Evolutionary conservation across 2,888 invertebrate species (phyloP), one percentile per base, ranked within the genome.

Genomic region (Deilephila elpenor): DNA sequence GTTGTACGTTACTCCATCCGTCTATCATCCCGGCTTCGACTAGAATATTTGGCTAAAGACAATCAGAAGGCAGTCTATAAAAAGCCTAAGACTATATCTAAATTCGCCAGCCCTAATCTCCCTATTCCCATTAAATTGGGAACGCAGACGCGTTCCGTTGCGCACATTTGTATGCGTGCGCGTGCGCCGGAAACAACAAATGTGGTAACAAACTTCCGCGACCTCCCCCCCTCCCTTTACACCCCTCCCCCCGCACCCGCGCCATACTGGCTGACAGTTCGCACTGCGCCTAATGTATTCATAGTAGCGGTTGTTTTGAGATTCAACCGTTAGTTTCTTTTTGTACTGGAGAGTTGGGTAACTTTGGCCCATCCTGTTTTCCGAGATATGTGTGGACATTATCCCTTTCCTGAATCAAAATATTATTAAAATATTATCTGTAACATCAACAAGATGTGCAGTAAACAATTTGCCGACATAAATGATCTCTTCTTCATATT

Each of bases 161-260:
- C 75, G 74, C 81, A 78, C 84, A 86, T 90, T 88, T 84, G 83
- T 86, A 91, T 89, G 88, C 88, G 82, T 80, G 82, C 74, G 83
- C 86, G 84, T 85, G 80, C 85, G 84, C 91, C 90, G 93, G 93
- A 93, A 87, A 83, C 83, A 77, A 78, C 89, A 89, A 91, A 91
- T 91, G 89, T 87, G 90, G 89, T 87, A 89, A 89, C 90, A 80
- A 88, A 88, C 84, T 80, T 91, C 90, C 91, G 90, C 86, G 83
- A 78, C 83, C 20, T 70, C 84, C 86, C 83, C 83, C 80, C 84
- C 83, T 77, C 81, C 17, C 44, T 11, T 3, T 11, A 3, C 1
- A 11, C 14, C 44, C 56, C 56, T 3, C 5, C 56, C 56, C 56
- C 56, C 56, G 56, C 19, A 6, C 5, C 56, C 83, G 37, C 70